Percentiles rank a stretch among this genome's conserved stretches.
These are phyloP conservation scores for Odocoileus virginianus DNA, from an alignment of 2,113 vertebrate species.

Conservation along the genomic window DNA sequence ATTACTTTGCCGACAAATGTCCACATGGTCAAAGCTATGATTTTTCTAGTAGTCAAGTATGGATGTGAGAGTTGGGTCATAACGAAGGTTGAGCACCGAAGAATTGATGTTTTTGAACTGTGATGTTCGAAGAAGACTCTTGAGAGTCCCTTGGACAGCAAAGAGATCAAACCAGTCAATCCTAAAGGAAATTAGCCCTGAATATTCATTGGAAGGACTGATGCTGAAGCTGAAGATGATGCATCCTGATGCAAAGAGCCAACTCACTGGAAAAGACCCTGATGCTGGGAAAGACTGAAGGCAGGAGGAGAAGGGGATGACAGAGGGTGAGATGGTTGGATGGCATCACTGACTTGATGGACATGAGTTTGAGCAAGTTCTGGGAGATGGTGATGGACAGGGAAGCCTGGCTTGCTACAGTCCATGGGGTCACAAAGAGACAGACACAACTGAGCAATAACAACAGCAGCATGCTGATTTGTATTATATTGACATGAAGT, in stretches of 20 bases:
- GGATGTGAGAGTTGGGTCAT: background rate
- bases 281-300: background rate
- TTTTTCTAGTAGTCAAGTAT: background rate
- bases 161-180: background rate
- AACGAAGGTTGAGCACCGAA: background rate
- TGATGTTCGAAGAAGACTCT: background rate
- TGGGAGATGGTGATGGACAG: background rate
- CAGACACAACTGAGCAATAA: background rate
- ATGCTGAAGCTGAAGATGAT: background rate
- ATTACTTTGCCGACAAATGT: background rate
- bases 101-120: background rate
- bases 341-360: background rate
- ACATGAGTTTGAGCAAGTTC: background rate
- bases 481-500: background rate
- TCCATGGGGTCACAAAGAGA: background rate
- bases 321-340: background rate
- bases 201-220: background rate
- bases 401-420: background rate
- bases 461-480: background rate
- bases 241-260: background rate
- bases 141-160: background rate
- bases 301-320: background rate
- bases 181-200: background rate
- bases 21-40: background rate
- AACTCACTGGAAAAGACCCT: background rate